Evolutionary conservation across 1,140 invertebrate species (phyloP), one percentile per base, ranked within the genome.

Genomic region (Macrostomum lignano): DNA sequence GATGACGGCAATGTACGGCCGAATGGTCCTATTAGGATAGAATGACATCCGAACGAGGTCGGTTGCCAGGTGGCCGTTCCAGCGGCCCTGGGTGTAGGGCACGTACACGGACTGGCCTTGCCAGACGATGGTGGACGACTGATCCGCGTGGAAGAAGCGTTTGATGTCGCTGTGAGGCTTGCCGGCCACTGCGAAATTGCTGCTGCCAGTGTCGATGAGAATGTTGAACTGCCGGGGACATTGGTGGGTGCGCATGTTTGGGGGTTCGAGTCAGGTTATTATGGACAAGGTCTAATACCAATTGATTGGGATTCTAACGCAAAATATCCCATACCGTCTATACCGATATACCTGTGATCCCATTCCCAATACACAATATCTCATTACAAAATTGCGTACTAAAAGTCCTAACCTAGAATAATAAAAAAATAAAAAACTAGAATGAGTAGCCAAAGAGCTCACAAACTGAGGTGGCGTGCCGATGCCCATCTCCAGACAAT

Each of bases 181-280:
- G 17, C 46, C 47, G 26, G 58, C 57, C n/a, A 62, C 42, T 13
- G 59, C 60, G 40, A 61, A 48, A 38, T 61, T 61, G 43, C 54
- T 55, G 38, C 59, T 61, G 2, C 60, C 60, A 20, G 60, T 61
- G 40, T 62, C 60, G 31, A 61, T 42, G 6, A 62, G 35, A 1
- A 61, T 41, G 43, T 61, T 60, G n/a, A 61, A 40, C 54, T 58
- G 41, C n/a, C n/a, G n/a, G n/a, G n/a, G n/a, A n/a, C n/a, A n/a
- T n/a, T n/a, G n/a, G n/a, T n/a, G n/a, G n/a, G n/a, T n/a, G n/a
- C n/a, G n/a, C n/a, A n/a, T n/a, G n/a, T n/a, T n/a, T n/a, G n/a
- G n/a, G n/a, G n/a, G n/a, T n/a, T n/a, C n/a, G n/a, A n/a, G n/a
- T n/a, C n/a, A n/a, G n/a, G n/a, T n/a, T n/a, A n/a, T n/a, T n/a